Base-by-base conservation (phyloP, 2,888 invertebrate species). In the Pteria penguin region DNA sequence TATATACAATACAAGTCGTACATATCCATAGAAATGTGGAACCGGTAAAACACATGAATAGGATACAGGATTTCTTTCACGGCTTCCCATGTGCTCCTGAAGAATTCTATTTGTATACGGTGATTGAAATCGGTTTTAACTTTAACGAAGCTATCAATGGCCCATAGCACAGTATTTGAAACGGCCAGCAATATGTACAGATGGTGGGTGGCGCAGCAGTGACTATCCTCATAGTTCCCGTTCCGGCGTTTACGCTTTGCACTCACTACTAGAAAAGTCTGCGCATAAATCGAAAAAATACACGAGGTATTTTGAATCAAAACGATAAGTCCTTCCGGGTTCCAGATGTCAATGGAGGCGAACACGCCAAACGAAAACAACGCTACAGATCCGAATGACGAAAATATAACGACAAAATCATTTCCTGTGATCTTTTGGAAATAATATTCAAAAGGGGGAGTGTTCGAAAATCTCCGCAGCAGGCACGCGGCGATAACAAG, bases 1-100 rank as follows among this genome's bases (percentile, higher is more conserved):
- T 32, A 68, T 68, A 32, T 68, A 24, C 68, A 32, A 33, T 32
- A 57, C 14, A 68, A 68, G 26, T 33, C 57, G 57, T 68, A 68
- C 57, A 55, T 32, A 24, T 68, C 68, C 22, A 68, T 29, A 5
- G 57, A 68, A 11, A 68, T 57, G 31, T 68, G 68, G 52, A 68
- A 68, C 5, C 68, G 68, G 32, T 68, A 68, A 33, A 68, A 68
- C 26, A 68, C 57, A 26, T 57, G 52, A 57, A 68, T 32, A 4
- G 68, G 68, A 31, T 32, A 68, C 55, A 68, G 14, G 8, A 68
- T 68, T 22, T 57, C 31, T 22, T 32, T 31, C 29, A 68, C 57
- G 31, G 55, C 33, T 4, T 57, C 33, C 33, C 55, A 32, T 57
- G 54, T 68, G 22, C 31, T 29, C 33, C 32, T 33, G 2, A 31